Percentiles rank a stretch among this genome's conserved stretches.
Conservation (phyloP, 2,113 vertebrate genomes). For the Pithys albifrons region DNA sequence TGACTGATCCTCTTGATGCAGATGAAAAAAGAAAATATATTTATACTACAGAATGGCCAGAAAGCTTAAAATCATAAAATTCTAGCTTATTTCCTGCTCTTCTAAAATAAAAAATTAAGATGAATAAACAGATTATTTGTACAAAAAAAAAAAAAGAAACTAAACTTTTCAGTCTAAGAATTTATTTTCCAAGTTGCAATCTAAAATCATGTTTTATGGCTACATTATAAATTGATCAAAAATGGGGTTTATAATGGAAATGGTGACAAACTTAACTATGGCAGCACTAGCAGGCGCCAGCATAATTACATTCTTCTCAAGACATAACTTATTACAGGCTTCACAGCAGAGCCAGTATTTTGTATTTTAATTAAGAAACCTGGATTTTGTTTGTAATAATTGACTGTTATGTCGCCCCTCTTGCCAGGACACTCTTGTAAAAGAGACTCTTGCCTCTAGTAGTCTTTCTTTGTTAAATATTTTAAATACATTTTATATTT, state of each 20-base stretch:
- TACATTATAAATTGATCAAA: slow-evolving; percentile 62
- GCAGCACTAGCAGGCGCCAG: slow-evolving; percentile 70
- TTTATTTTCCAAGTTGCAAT: slow-evolving; percentile 54
- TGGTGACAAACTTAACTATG: slow-evolving; percentile 71
- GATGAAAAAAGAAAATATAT: neutral
- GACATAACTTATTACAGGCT: slow-evolving; percentile 72
- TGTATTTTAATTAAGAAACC: slow-evolving; percentile 82
- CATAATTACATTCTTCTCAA: slow-evolving; percentile 73
- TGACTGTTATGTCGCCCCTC: slow-evolving; percentile 67
- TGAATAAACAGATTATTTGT: slow-evolving; percentile 30
- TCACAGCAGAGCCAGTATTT: slow-evolving; percentile 68
- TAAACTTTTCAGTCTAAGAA: slow-evolving; percentile 11
- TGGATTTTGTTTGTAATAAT: slow-evolving; percentile 82
- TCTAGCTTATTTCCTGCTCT: slow-evolving; percentile 8
- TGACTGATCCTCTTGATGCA: neutral
- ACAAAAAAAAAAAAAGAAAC: neutral
- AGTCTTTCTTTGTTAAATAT: slow-evolving; percentile 63
- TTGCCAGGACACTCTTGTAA: slow-evolving; percentile 76
- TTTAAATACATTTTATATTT: slow-evolving; percentile 64
- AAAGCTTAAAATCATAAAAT: slow-evolving; percentile 25
- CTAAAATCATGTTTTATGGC: slow-evolving; percentile 52
- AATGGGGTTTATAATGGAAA: slow-evolving; percentile 68
- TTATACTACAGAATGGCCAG: neutral
- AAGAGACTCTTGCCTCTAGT: slow-evolving; percentile 72
- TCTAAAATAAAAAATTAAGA: neutral